Percentiles rank a stretch among this genome's conserved stretches.
These are phyloP conservation scores for Glaucidium brasilianum DNA, from an alignment of 2,113 vertebrate species.

Conservation along the genomic window DNA sequence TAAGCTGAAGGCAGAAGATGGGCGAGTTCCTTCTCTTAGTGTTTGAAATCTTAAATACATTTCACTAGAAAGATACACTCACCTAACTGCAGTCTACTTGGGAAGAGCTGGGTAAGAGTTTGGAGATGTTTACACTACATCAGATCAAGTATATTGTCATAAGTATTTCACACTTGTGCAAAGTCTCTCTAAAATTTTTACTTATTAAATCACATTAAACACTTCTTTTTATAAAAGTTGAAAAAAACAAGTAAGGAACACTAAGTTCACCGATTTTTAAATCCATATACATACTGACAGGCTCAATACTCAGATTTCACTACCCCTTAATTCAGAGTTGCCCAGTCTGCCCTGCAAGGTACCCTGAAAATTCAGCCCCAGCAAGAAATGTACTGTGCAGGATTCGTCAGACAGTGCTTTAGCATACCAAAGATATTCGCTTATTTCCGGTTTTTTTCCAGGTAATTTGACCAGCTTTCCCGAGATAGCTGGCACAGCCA, in stretches of 20 bases:
- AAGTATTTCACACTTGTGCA: neutral
- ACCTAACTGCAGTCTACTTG: neutral
- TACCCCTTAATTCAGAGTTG: neutral
- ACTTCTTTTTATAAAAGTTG: neutral
- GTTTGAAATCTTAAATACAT: neutral
- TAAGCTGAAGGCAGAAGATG: fast-evolving
- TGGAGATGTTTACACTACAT: neutral
- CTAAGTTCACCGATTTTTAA: neutral
- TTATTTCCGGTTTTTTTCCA: neutral
- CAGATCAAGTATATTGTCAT: fast-evolving
- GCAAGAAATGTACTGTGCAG: neutral
- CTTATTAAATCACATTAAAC: neutral
- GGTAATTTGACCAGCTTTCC: neutral
- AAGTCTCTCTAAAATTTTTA: neutral
- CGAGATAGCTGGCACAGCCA: neutral
- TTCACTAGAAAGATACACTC: neutral
- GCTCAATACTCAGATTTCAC: neutral
- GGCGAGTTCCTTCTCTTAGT: neutral
- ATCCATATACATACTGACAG: neutral
- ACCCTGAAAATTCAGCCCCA: neutral
- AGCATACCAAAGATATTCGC: fast-evolving
- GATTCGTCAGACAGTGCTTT: neutral
- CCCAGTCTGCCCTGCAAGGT: neutral
- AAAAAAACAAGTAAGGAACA: neutral
- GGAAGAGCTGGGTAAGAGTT: neutral